Conservation (phyloP, 2,888 invertebrate species). For the Pristionchus exspectatus region DNA sequence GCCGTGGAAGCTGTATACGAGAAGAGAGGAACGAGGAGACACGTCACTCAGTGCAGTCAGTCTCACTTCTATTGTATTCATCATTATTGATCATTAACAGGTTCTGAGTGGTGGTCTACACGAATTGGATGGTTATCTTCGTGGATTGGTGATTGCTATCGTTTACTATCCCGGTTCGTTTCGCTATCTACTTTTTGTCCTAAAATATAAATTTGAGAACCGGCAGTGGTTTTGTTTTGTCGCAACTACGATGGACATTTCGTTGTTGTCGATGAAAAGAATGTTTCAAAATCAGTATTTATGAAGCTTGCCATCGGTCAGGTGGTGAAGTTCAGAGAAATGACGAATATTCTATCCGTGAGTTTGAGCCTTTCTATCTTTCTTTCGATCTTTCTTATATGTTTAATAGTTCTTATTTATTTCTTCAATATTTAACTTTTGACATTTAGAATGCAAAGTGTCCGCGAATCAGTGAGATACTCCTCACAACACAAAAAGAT, state of each 20-base stretch:
- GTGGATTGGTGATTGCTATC: background rate
- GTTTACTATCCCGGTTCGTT: background rate
- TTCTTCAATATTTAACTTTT: background rate
- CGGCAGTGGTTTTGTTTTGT: background rate
- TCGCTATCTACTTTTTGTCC: background rate
- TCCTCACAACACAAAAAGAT: background rate
- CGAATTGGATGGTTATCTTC: background rate
- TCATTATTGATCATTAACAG: background rate
- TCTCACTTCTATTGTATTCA: background rate
- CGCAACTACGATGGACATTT: background rate
- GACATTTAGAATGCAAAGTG: background rate
- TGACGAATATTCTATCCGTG: background rate
- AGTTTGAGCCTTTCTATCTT: background rate
- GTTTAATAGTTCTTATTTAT: background rate
- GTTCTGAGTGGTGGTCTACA: background rate
- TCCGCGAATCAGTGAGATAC: background rate
- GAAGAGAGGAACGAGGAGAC: background rate
- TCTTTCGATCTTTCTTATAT: too few relatives aligned
- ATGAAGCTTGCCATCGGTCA: background rate
- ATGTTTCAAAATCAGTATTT: background rate
- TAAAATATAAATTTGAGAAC: background rate
- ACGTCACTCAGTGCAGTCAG: background rate
- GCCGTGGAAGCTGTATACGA: slow-evolving; percentile 23
- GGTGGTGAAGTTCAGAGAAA: background rate
- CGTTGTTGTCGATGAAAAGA: background rate